Evolutionary conservation across 1,140 invertebrate species (phyloP).

Genomic region (Ceratina calcarata): DNA sequence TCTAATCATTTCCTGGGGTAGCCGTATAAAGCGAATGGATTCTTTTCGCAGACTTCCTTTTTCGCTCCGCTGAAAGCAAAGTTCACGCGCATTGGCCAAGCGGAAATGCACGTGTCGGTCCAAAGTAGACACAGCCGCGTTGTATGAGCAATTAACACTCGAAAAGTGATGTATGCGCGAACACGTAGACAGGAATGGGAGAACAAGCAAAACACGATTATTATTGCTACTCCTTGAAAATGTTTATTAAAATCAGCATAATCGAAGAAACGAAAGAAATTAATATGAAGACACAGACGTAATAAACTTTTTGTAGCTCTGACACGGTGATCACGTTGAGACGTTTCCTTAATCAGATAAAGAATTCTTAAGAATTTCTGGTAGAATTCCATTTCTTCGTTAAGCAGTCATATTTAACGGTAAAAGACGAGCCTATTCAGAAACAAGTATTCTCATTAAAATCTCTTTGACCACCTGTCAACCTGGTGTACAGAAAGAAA

Average conservation of each 20-base stretch:
- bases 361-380: too few species aligned
- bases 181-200: neutral
- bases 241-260: neutral
- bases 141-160: neutral
- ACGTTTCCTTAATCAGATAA: too few species aligned
- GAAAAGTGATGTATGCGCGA: neutral
- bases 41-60: neutral
- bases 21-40: neutral
- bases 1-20: neutral
- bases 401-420: too few species aligned
- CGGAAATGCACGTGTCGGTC: neutral
- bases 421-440: too few species aligned
- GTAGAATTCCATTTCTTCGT: too few species aligned
- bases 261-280: neutral
- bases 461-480: too few species aligned
- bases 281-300: too few species aligned
- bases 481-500: too few species aligned
- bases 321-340: too few species aligned
- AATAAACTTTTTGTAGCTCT: too few species aligned
- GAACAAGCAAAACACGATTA: neutral
- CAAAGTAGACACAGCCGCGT: neutral
- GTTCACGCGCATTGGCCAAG: neutral
- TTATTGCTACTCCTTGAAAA: neutral
- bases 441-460: too few species aligned
- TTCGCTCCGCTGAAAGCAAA: neutral